Base-by-base conservation (phyloP, 1,140 invertebrate genomes). In the Diabrotica undecimpunctata region DNA sequence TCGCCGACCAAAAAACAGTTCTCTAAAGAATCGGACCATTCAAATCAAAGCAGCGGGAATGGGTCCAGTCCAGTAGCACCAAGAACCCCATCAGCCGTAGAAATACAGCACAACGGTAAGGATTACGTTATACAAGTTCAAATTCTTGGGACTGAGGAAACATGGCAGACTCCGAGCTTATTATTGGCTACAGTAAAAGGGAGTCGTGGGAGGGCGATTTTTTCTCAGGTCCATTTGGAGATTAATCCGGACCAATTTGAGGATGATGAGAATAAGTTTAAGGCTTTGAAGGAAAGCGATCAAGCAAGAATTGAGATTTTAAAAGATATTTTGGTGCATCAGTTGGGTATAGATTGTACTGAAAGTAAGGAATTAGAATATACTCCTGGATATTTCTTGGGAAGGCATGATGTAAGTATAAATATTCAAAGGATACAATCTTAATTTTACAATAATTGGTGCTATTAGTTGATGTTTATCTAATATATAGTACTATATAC, bases 111-210 rank as follows among this genome's bases (percentile, higher is more conserved):
- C 64, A 81, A 81, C 25, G 88, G 89, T 0, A 85, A 87, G 39
- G 80, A 79, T 10, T 87, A 92, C 71, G 85, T 85, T 41, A 79
- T 94, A 56, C 82, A 88, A 54, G 86, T 94, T 2, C 85, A 89
- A 74, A 85, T 92, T 11, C 76, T 95, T 38, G 92, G 90, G 0
- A 87, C 86, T 0, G 92, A 94, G 73, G 90, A 93, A 76, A 92
- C 90, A 0, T 92, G 91, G 89, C 88, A 92, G 41, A 93, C 90
- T 5, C 91, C 91, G 2, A 91, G 90, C 66, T 82, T 95, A 55
- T 79, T 94, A 55, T 81, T 91, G 35, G 91, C 90, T 0, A 86
- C 81, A 13, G 83, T 88, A 63, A 77, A 83, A 8, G 83, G 78
- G 46, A 86, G 81, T 14, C 83, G 81, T 9, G 92, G 92, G 13